Percentiles rank a stretch among this genome's conserved stretches.
Evolutionary conservation across 2,888 invertebrate species (phyloP).

Genomic region (Dyspetes luteomarginatus): DNA sequence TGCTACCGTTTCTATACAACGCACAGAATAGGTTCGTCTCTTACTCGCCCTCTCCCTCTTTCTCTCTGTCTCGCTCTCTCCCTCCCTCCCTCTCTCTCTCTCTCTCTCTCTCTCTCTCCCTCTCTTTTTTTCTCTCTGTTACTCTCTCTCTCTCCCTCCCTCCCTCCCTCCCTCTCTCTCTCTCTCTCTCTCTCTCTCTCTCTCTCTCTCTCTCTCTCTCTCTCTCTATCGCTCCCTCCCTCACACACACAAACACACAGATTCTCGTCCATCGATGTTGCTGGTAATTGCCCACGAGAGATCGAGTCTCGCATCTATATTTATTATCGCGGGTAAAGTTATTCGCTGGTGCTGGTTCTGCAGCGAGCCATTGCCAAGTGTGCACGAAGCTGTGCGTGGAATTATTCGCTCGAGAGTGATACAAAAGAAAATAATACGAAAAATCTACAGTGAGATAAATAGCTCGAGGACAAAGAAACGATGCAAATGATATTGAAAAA

Average conservation of each 20-base stretch:
- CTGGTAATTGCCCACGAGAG: constrained; percentile 70
- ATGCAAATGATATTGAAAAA: neutral
- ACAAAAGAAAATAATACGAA: neutral
- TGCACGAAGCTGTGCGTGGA: constrained; percentile 34
- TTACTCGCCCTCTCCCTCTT: neutral
- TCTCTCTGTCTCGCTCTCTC: too few species aligned
- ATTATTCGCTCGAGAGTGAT: constrained; percentile 46
- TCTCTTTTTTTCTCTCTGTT: too few species aligned
- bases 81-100: too few species aligned
- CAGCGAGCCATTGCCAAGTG: constrained; percentile 16
- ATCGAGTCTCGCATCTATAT: constrained; percentile 45
- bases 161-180: too few species aligned
- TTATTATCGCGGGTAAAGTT: constrained; percentile 65
- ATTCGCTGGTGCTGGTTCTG: constrained; percentile 48
- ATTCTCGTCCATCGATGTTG: constrained; percentile 18
- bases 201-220: too few species aligned
- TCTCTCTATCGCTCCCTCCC: neutral
- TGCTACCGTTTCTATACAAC: constrained; percentile 67
- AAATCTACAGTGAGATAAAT: neutral
- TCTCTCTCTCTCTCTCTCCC: neutral
- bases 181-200: too few species aligned
- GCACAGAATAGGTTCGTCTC: constrained; percentile 52
- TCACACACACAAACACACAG: too few species aligned
- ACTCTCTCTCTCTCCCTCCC: too few species aligned
- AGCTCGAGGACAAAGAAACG: neutral